Percentiles rank a stretch among this genome's conserved stretches.
Conservation (phyloP, 2,888 invertebrate species). For the Hypselothyrea guttata region DNA sequence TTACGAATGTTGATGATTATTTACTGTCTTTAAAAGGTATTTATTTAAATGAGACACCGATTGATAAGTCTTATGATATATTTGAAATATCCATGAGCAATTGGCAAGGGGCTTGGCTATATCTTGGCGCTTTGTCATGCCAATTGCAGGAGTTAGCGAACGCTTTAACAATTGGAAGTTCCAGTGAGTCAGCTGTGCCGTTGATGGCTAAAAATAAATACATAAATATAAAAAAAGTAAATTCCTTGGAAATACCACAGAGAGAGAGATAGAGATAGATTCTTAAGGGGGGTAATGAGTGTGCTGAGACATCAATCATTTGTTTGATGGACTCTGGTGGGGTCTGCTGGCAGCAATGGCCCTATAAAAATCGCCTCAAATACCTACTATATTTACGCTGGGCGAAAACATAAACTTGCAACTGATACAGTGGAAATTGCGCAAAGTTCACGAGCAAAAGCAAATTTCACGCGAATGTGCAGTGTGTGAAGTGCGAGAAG, state of each 20-base stretch:
- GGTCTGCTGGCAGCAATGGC: constrained; percentile 28
- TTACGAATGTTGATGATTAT: no score
- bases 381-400: constrained; percentile 39
- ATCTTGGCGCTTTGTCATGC: constrained; percentile 58
- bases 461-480: constrained; percentile 73
- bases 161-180: neutral
- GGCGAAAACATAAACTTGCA: constrained; percentile 44
- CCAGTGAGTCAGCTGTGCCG: constrained; percentile 35
- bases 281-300: neutral
- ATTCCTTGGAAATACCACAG: constrained; percentile 30
- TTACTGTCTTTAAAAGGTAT: neutral
- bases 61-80: constrained; percentile 25
- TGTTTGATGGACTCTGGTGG: constrained; percentile 21
- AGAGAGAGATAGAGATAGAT: neutral
- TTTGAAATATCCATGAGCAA: constrained; percentile 12
- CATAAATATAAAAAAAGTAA: no score
- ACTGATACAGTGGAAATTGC: constrained; percentile 50
- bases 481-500: constrained; percentile 48
- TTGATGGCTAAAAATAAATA: constrained; percentile 38
- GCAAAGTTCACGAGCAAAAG: constrained; percentile 68
- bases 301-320: constrained; percentile 54
- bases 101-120: constrained; percentile 39
- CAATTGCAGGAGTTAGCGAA: constrained; percentile 23
- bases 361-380: constrained; percentile 37
- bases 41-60: neutral